Percentiles rank a stretch among this genome's conserved stretches.
These are phyloP conservation scores for Antidorcas marsupialis DNA, from an alignment of 2,113 vertebrate genomes.

Conservation along the genomic window DNA sequence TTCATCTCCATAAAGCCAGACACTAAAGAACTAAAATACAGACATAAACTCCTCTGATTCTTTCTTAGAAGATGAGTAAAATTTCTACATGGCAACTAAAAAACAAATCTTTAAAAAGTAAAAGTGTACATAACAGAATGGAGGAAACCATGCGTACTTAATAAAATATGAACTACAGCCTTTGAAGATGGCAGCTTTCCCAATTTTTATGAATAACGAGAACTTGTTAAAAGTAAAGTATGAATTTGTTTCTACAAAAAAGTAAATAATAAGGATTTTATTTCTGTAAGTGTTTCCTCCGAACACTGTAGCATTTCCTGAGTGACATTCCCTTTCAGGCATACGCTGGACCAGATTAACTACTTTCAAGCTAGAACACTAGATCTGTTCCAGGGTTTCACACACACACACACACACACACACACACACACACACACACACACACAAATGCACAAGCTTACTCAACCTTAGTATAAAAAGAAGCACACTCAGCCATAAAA, in stretches of 20 bases:
- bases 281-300: not conserved
- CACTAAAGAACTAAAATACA: not conserved
- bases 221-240: not conserved
- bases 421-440: not conserved
- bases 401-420: not conserved
- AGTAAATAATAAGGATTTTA: not conserved
- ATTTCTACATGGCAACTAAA: not conserved
- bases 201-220: not conserved
- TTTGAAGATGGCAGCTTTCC: not conserved
- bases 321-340: not conserved
- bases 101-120: not conserved
- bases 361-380: constrained; percentile 23
- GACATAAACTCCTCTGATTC: not conserved
- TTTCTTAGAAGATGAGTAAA: not conserved
- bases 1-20: not conserved
- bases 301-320: not conserved
- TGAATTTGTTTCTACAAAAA: not conserved
- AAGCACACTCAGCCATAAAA: not conserved
- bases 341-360: constrained; percentile 13
- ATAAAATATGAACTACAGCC: not conserved
- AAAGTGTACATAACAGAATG: not conserved
- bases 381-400: not conserved
- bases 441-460: not conserved
- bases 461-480: not conserved
- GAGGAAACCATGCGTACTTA: not conserved